These are phyloP conservation scores for Agrochola circellaris DNA, from an alignment of 2,888 invertebrate species.

Conservation along the genomic window DNA sequence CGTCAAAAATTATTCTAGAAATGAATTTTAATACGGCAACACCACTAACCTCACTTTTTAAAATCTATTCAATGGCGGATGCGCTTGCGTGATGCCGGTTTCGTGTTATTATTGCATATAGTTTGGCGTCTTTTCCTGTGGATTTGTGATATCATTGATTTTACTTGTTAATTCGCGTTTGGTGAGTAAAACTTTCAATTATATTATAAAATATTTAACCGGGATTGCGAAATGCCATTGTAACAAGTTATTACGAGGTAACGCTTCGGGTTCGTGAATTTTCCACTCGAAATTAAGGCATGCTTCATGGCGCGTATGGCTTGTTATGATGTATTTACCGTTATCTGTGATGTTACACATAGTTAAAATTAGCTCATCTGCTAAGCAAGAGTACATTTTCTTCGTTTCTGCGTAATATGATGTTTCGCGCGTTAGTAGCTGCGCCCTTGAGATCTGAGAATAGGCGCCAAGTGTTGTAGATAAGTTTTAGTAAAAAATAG, in stretches of 20 bases:
- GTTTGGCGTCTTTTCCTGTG: constrained; percentile 84
- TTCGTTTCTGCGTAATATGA: constrained; percentile 65
- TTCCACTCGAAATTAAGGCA: constrained; percentile 84
- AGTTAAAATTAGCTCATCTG: constrained; percentile 65
- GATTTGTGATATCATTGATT: constrained; percentile 78
- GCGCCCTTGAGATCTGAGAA: constrained; percentile 83
- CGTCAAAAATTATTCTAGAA: constrained; percentile 16
- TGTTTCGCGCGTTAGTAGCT: constrained; percentile 76
- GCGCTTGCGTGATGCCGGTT: constrained; percentile 91
- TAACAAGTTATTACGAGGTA: constrained; percentile 62
- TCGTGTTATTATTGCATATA: constrained; percentile 86
- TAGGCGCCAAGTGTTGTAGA: constrained; percentile 81
- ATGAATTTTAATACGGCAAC: constrained; percentile 70
- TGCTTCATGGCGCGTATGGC: constrained; percentile 85
- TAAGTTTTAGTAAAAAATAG: constrained; percentile 73
- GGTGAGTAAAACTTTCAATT: constrained; percentile 73
- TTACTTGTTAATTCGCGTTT: constrained; percentile 70
- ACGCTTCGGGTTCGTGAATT: constrained; percentile 78
- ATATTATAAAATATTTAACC: constrained; percentile 17
- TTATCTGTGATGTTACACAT: constrained; percentile 70
- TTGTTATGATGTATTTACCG: constrained; percentile 79
- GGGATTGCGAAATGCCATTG: constrained; percentile 42
- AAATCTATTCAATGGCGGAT: constrained; percentile 84
- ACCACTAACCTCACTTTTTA: constrained; percentile 78
- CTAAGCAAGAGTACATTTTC: constrained; percentile 55